A percentile compares a stretch with the other conserved stretches of the same genome.
phyloP scores from a whole-genome alignment of 2,797 vertebrate genomes.

The Ctenopoma kingsleyae region DNA sequence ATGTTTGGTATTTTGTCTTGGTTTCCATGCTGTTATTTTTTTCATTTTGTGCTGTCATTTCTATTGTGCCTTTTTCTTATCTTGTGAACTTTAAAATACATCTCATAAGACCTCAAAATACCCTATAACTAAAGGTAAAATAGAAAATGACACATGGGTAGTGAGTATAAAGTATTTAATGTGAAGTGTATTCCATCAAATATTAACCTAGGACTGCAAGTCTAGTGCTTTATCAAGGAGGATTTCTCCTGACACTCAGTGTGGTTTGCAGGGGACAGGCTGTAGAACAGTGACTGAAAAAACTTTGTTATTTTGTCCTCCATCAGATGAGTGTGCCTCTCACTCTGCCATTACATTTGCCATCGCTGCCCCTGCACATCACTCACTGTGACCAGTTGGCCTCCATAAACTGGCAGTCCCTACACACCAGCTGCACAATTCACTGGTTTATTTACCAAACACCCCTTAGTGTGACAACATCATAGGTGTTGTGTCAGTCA shows the following conservation, averaged over 20 bases:
- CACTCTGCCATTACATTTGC: conserved; percentile 32
- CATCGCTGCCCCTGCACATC: conserved; percentile 34
- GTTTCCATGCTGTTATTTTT: no score
- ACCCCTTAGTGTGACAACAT: conserved; percentile 39
- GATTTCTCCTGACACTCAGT: conserved; percentile 8
- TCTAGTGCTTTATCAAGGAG: background rate
- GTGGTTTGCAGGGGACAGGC: background rate
- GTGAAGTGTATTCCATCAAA: no score
- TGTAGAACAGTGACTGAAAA: background rate
- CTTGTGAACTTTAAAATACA: no score
- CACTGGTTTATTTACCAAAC: conserved; percentile 24
- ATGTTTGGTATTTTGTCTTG: background rate
- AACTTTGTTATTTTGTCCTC: conserved; percentile 35
- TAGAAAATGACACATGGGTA: no score
- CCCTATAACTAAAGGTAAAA: no score
- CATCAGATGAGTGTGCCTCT: conserved; percentile 6
- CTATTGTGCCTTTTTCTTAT: background rate
- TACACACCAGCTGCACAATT: conserved; percentile 34
- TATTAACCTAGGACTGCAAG: no score
- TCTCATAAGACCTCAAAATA: no score
- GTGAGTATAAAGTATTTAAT: no score
- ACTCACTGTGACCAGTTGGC: conserved; percentile 33
- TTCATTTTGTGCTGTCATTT: background rate
- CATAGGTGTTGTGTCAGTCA: conserved; percentile 30
- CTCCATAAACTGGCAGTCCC: conserved; percentile 21